Evolutionary conservation across 2,888 invertebrate genomes (phyloP), one percentile per base, ranked within the genome.

Genomic region (Aphodius sticticus): DNA sequence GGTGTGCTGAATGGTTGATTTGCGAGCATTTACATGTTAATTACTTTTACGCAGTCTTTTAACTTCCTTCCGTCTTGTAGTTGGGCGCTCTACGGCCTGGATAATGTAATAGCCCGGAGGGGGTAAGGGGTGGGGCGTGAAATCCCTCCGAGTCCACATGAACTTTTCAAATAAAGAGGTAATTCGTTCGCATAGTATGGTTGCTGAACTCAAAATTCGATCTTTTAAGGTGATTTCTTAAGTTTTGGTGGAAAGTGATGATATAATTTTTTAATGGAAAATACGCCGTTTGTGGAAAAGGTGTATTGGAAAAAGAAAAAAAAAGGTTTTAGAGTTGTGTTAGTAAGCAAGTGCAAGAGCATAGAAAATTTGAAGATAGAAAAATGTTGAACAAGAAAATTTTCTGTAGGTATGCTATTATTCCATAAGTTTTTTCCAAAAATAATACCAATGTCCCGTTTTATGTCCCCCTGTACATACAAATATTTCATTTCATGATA

Each of bases 21-120:
- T 86, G 86, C 86, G 84, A 85, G 85, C 85, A 87, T 87, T 87
- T 87, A 86, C 86, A 86, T 87, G 84, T 80, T 86, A 85, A 86
- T 86, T 85, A 83, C 85, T 85, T 84, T 81, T 53, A 53, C 79
- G 76, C 71, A 76, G 80, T 72, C 77, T 78, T 80, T 80, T 78
- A 78, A 74, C 78, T 79, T 53, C 53, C 72, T 37, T 69, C 71
- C 53, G 35, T 79, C 76, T 79, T 79, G 70, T 76, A 72, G 74
- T 53, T 7, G 53, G 53, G 53, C 53, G 53, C 53, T 7, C 53
- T 53, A 53, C 53, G 53, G 53, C 53, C 53, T 53, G 53, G 53
- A 53, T 53, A 53, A 53, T 9, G 53, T 53, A 53, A 53, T 53
- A 53, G 53, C 53, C 53, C 53, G 12, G 53, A 53, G 53, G 53